A percentile compares a stretch with the other conserved stretches of the same genome.
Conservation (phyloP, 2,888 invertebrate genomes). For the Drosophila conformis region DNA sequence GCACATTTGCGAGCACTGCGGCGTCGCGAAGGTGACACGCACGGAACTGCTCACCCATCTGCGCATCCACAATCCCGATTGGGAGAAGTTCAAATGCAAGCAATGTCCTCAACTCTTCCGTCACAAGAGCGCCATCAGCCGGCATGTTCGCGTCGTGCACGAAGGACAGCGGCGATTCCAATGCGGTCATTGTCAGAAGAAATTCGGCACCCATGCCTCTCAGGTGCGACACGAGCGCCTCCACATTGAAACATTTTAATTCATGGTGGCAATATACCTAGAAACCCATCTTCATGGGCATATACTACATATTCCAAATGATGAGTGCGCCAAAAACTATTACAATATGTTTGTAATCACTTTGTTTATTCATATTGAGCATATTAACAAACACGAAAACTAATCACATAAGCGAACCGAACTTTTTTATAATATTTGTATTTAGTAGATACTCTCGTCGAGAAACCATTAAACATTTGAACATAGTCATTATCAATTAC, state of each 20-base stretch:
- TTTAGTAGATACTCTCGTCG: not conserved
- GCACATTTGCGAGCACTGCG: slow-evolving; percentile 81
- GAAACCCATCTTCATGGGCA: not conserved
- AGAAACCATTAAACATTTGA: not conserved
- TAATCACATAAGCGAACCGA: not conserved
- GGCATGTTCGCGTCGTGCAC: slow-evolving; percentile 81
- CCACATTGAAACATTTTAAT: slow-evolving; percentile 50
- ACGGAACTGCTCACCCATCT: slow-evolving; percentile 81
- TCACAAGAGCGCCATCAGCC: slow-evolving; percentile 79
- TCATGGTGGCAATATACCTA: not conserved
- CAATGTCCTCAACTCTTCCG: slow-evolving; percentile 82
- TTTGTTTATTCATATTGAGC: slow-evolving; percentile 1
- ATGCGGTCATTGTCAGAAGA: slow-evolving; percentile 77
- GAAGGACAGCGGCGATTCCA: slow-evolving; percentile 79
- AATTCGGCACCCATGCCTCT: slow-evolving; percentile 81
- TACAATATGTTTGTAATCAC: not conserved
- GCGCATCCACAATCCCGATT: slow-evolving; percentile 80
- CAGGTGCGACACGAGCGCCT: slow-evolving; percentile 79
- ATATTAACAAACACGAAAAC: not conserved
- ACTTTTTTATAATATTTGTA: not conserved
- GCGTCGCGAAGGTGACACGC: slow-evolving; percentile 81
- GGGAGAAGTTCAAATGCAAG: slow-evolving; percentile 81
- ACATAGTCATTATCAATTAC: not conserved
- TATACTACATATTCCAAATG: slow-evolving; percentile 4
- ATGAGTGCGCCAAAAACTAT: slow-evolving; percentile 86